These are phyloP conservation scores for Yponomeuta sedellus DNA, from an alignment of 2,888 invertebrate genomes.

Conservation along the genomic window DNA sequence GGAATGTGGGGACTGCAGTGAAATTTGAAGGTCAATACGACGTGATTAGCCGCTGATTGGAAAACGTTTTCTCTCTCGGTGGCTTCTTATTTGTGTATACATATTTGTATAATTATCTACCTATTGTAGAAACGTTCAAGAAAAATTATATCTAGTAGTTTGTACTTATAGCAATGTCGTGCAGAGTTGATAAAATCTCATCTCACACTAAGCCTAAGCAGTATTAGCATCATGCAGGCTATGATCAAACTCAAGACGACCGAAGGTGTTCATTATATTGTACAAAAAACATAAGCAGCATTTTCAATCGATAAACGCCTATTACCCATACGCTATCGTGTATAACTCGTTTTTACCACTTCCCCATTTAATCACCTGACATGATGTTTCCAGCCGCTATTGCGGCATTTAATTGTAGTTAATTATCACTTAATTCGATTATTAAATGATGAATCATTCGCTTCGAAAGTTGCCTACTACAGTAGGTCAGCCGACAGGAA, in stretches of 20 bases:
- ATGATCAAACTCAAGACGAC: no score
- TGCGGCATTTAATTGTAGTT: neutral
- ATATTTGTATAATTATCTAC: neutral
- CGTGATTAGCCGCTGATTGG: constrained; percentile 2
- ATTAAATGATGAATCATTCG: neutral
- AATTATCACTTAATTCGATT: neutral
- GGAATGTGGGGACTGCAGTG: constrained; percentile 61
- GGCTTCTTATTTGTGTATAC: neutral
- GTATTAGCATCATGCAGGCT: neutral
- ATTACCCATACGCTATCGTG: neutral
- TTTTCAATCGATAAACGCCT: neutral
- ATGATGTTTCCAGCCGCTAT: neutral
- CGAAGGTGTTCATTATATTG: no score
- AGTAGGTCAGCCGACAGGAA: neutral
- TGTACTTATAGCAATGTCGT: no score
- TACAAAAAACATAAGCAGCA: no score
- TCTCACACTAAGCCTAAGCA: neutral
- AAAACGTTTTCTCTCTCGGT: neutral
- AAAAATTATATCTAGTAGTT: neutral
- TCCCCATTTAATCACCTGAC: neutral
- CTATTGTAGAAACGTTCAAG: neutral
- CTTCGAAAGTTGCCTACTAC: neutral
- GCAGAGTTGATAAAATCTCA: neutral
- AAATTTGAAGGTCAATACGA: constrained; percentile 58
- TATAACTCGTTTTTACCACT: neutral